A percentile compares a stretch with the other conserved stretches of the same genome.
These are phyloP conservation scores for Morbakka virulenta DNA, from an alignment of 30 jellyfish, hydroid and myxozoan genomes.

Conservation along the genomic window DNA sequence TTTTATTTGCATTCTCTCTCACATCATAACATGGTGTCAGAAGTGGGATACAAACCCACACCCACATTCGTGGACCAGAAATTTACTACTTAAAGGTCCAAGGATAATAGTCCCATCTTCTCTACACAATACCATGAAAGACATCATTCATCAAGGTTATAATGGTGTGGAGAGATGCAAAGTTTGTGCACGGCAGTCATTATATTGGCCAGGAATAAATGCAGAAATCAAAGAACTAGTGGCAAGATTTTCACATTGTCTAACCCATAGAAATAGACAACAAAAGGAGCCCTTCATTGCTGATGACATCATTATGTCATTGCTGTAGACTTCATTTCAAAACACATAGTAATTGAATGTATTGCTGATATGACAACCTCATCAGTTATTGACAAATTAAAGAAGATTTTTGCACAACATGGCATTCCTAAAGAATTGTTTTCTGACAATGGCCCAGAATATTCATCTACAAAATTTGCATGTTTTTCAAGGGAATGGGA, in stretches of 20 bases:
- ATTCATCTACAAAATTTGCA: constrained; percentile 8
- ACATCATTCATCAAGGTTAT: too few relatives aligned
- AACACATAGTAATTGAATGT: constrained; percentile 17
- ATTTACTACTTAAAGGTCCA: constrained; percentile 51
- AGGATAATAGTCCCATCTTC: constrained; percentile 41
- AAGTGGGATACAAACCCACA: too few relatives aligned
- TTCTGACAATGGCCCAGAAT: constrained; percentile 55
- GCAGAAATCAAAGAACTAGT: constrained; percentile 11
- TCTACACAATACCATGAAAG: too few relatives aligned
- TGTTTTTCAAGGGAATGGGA: too few relatives aligned
- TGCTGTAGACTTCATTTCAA: constrained; percentile 13
- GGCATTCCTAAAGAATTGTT: constrained; percentile 31
- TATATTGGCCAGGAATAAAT: too few relatives aligned
- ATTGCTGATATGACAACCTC: too few relatives aligned
- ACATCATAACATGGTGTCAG: too few relatives aligned
- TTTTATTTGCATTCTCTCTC: too few relatives aligned
- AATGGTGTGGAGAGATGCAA: constrained; percentile 43
- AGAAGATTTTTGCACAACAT: constrained; percentile 25
- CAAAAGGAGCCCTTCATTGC: constrained; percentile 24
- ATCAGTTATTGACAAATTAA: constrained; percentile 32
- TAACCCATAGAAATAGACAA: too few relatives aligned
- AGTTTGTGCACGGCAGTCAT: constrained; percentile 31
- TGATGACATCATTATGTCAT: constrained; percentile 16
- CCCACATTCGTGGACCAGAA: too few relatives aligned
- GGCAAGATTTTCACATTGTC: constrained; percentile 12